phyloP scores from a whole-genome alignment of 1,140 invertebrate genomes.

The Bombus confusus region DNA sequence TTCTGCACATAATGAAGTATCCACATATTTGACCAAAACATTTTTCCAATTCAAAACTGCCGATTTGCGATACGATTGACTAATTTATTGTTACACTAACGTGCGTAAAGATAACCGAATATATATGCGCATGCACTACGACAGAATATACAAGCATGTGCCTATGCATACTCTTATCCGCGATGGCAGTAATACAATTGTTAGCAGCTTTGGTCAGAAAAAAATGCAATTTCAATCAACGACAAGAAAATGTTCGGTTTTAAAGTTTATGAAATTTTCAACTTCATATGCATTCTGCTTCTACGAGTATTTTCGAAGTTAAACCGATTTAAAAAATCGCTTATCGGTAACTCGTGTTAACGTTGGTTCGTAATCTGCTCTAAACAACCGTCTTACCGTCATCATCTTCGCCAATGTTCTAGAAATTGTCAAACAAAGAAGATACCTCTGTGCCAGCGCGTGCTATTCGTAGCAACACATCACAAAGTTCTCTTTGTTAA shows the following conservation, averaged over 20 bases:
- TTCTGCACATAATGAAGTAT: not conserved
- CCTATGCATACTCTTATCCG: not conserved
- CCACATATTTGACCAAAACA: not conserved
- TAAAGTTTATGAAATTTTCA: not conserved
- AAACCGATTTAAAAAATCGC: not conserved
- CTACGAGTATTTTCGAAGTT: not conserved
- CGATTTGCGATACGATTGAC: not conserved
- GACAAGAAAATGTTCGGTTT: not conserved
- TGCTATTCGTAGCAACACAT: not conserved
- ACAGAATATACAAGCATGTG: not conserved
- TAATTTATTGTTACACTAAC: not conserved
- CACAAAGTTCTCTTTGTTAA: not conserved
- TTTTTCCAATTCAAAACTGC: not conserved
- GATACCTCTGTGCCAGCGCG: not conserved
- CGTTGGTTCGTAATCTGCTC: not conserved
- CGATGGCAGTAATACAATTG: not conserved
- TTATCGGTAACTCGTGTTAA: not conserved
- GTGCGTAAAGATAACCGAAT: too few relatives aligned
- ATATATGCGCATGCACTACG: too few relatives aligned
- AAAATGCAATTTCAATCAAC: not conserved
- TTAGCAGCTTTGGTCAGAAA: not conserved
- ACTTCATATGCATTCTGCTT: too few relatives aligned
- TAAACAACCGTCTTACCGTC: not conserved
- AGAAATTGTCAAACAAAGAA: not conserved
- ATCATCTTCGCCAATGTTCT: not conserved